Conservation (phyloP, 2,888 invertebrate species). For the Lochmaea capreae region DNA sequence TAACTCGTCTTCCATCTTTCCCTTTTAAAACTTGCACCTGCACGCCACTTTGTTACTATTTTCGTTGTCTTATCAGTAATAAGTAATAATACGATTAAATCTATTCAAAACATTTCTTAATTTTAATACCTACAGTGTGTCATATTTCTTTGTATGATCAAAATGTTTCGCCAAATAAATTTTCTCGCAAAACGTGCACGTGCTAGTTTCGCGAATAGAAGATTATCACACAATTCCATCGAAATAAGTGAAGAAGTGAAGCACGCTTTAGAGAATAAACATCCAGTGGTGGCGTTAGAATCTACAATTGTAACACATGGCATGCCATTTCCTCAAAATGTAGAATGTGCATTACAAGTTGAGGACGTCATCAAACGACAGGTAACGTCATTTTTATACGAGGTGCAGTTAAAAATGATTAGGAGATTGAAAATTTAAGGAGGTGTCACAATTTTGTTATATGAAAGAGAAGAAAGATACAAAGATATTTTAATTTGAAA, state of each 20-base stretch:
- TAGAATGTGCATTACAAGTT: conserved; percentile 84
- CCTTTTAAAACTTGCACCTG: background rate
- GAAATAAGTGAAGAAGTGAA: conserved; percentile 70
- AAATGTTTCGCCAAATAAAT: background rate
- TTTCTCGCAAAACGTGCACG: background rate
- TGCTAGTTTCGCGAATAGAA: background rate
- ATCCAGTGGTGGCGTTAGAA: conserved; percentile 93
- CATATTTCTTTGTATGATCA: background rate
- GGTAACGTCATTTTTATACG: conserved; percentile 63
- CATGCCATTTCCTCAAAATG: conserved; percentile 94
- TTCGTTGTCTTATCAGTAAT: conserved; percentile 7
- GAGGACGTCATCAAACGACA: conserved; percentile 80
- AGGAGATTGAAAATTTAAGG: too few relatives aligned
- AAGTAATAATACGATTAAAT: background rate
- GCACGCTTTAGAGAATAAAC: conserved; percentile 71
- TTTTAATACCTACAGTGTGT: background rate
- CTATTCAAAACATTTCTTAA: background rate
- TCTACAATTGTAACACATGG: conserved; percentile 99
- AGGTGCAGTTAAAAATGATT: conserved; percentile 23
- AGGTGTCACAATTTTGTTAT: background rate
- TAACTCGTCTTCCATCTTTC: conserved; percentile 4
- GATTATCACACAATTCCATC: conserved; percentile 23
- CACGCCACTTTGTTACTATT: conserved; percentile 1
- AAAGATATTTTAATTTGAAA: too few relatives aligned
- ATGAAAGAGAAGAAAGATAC: too few relatives aligned